Evolutionary conservation across 2,888 invertebrate genomes (phyloP), one percentile per base, ranked within the genome.

Genomic region (Mactromeris polynyma): DNA sequence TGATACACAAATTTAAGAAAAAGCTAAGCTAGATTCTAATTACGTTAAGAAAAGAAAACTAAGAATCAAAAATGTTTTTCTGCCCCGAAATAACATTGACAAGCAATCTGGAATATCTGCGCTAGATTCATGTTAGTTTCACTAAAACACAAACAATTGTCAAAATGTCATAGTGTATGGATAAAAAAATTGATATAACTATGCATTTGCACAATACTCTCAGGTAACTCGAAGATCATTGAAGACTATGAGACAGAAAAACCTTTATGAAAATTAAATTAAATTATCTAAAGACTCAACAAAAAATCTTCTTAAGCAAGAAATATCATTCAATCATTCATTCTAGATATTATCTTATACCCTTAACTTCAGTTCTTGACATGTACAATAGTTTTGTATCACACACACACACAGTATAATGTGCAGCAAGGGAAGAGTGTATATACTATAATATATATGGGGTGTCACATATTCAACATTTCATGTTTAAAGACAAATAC

Each of bases 391-490:
- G 79, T 42, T 40, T n/a, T 42, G 38, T 79, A n/a, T 79, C 11
- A 19, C 54, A 33, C 42, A 79, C 51, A 81, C 81, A 51, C 54
- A 69, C 40, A 19, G 46, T 46, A 69, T 73, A 77, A 21, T 46
- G 84, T 84, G 84, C 84, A 84, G 38, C 54, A 84, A 51, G 78
- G 84, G 78, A 78, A 78, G 78, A 46, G 84, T 84, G 42, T 73
- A 78, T 54, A 73, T 69, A 40, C 58, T 73, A 83, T 42, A 73
- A 17, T n/a, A n/a, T n/a, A n/a, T n/a, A n/a, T n/a, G n/a, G 69
- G 73, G 78, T 78, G 84, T 84, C 77, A 84, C 84, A 84, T 78
- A 84, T 78, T 84, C 38, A 78, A 46, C 46, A 36, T 84, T 84
- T 84, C 84, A 78, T 58, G 54, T 31, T 54, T 54, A n/a, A 84